Conservation (phyloP, 92 coral and sea anemone genomes). For the Zoanthus sociatus region DNA sequence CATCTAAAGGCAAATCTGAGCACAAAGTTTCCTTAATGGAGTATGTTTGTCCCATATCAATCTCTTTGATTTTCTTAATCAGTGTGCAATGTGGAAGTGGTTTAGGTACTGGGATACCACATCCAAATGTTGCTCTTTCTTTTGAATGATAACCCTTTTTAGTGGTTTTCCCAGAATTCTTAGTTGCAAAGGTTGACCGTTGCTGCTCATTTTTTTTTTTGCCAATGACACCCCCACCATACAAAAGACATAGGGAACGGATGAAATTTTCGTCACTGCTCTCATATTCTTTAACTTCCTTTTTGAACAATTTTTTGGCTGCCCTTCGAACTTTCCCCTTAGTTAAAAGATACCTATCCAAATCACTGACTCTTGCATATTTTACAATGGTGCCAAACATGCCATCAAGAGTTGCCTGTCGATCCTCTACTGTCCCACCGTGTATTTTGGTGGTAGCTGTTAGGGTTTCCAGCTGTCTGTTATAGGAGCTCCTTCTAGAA, state of each 20-base stretch:
- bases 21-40: conserved; percentile 25
- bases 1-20: conserved; percentile 33
- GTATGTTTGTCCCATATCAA: conserved; percentile 26
- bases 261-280: conserved; percentile 40
- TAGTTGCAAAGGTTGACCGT: conserved; percentile 34
- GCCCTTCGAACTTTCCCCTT: conserved; percentile 59
- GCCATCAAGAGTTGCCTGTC: conserved; percentile 75
- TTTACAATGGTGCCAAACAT: conserved; percentile 69
- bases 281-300: conserved; percentile 42
- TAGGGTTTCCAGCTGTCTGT: conserved; percentile 74
- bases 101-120: conserved; percentile 44
- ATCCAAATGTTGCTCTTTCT: conserved; percentile 33
- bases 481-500: conserved; percentile 59
- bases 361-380: conserved; percentile 55
- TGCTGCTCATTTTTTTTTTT: conserved; percentile 44
- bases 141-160: conserved; percentile 39
- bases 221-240: conserved; percentile 52
- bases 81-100: conserved; percentile 41
- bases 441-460: conserved; percentile 69
- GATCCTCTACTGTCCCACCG: conserved; percentile 67
- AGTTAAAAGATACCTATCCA: conserved; percentile 49
- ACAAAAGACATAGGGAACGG: conserved; percentile 43
- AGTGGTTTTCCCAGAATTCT: conserved; percentile 42
- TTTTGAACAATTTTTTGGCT: conserved; percentile 21
- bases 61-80: conserved; percentile 32